Conservation (phyloP, 2,113 vertebrate genomes). For the sheep (Ovis aries) region DNA sequence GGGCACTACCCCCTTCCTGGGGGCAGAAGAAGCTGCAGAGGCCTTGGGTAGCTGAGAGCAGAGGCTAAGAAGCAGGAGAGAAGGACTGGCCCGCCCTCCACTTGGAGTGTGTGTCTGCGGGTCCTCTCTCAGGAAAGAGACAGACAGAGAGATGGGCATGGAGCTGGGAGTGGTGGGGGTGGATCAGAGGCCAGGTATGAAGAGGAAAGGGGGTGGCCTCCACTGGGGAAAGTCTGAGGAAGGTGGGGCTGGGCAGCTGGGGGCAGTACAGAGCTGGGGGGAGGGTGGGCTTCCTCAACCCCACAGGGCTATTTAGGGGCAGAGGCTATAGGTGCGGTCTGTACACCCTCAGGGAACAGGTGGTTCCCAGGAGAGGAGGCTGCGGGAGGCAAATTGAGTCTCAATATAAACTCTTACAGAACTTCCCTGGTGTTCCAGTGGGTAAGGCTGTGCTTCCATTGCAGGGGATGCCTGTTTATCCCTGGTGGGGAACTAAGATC, state of each 20-base stretch:
- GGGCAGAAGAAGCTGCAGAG: background rate
- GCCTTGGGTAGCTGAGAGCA: background rate
- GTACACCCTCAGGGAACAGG: background rate
- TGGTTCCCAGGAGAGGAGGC: background rate
- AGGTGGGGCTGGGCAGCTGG: background rate
- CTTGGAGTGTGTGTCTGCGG: background rate
- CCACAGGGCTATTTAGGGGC: background rate
- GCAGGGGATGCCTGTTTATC: background rate
- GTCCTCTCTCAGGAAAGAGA: background rate
- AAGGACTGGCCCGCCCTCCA: background rate
- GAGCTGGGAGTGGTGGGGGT: background rate
- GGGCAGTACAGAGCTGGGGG: background rate
- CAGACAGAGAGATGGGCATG: background rate
- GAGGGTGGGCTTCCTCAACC: too few species aligned
- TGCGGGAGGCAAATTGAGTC: background rate
- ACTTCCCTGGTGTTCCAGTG: background rate
- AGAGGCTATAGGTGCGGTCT: background rate
- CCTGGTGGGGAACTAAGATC: background rate
- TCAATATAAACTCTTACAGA: background rate
- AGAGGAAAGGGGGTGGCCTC: background rate
- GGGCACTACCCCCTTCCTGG: background rate
- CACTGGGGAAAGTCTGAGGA: background rate
- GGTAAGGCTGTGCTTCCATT: background rate
- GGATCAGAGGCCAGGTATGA: background rate
- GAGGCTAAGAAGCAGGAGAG: background rate